These are phyloP conservation scores for Benthosema pterotum DNA, from an alignment of 2,797 vertebrate genomes.

Conservation along the genomic window DNA sequence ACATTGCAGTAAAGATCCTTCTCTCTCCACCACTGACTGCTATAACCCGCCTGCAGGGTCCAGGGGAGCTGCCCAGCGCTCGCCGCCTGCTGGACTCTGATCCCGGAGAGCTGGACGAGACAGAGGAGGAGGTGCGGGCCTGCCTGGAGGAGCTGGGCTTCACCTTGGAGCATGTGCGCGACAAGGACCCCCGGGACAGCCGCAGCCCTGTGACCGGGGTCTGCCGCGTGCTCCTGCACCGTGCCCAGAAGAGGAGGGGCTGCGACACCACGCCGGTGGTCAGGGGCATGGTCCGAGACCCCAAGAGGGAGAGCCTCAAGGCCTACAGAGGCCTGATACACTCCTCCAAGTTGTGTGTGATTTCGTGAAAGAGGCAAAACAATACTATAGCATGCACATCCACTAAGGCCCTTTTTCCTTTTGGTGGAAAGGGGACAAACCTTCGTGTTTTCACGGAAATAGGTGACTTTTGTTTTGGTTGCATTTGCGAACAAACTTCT, in stretches of 20 bases:
- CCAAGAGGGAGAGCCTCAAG: slow-evolving; percentile 79
- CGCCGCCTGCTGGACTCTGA: slow-evolving; percentile 73
- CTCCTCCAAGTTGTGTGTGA: slow-evolving; percentile 89
- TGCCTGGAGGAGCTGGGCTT: slow-evolving; percentile 87
- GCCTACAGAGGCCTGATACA: slow-evolving; percentile 85
- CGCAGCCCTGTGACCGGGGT: slow-evolving; percentile 86
- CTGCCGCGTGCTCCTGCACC: slow-evolving; percentile 89
- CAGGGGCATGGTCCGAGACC: slow-evolving; percentile 81
- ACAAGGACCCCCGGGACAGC: slow-evolving; percentile 78
- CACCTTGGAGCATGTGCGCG: slow-evolving; percentile 82
- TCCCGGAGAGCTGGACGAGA: slow-evolving; percentile 67
- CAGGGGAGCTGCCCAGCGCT: slow-evolving; percentile 76
- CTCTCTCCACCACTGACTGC: too few species aligned
- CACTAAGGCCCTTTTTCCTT: too few species aligned
- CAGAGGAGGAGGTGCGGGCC: slow-evolving; percentile 83
- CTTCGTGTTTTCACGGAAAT: too few species aligned
- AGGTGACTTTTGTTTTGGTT: too few species aligned
- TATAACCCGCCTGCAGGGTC: too few species aligned
- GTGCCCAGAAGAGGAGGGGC: slow-evolving; percentile 83
- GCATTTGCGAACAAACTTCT: too few species aligned
- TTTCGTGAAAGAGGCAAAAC: slow-evolving; percentile 63
- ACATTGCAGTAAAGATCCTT: too few species aligned
- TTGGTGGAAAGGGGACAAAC: too few species aligned
- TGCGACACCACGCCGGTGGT: slow-evolving; percentile 82
- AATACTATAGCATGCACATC: background rate